Percentiles rank a stretch among this genome's conserved stretches.
Evolutionary conservation across 2,113 vertebrate species (phyloP).

Genomic region (Dipodomys merriami): DNA sequence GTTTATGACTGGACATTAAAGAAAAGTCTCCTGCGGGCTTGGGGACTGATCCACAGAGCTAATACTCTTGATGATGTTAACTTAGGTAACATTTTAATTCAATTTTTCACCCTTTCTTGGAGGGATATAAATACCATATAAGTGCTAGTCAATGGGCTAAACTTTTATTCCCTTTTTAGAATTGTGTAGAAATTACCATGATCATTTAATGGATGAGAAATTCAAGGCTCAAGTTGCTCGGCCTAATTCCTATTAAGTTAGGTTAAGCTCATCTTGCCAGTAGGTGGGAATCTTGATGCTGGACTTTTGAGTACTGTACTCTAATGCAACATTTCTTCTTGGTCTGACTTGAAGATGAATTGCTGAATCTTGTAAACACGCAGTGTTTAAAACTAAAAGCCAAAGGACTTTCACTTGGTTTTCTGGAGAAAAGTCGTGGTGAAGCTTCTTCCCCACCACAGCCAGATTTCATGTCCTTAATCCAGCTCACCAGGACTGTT

Average conservation of each 20-base stretch:
- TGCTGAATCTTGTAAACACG: slow-evolving; percentile 87
- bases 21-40: slow-evolving; percentile 90
- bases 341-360: slow-evolving; percentile 83
- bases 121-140: not conserved
- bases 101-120: not conserved
- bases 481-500: slow-evolving; percentile 87
- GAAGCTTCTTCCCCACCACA: slow-evolving; percentile 63
- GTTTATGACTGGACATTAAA: slow-evolving; percentile 89
- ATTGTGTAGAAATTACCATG: not conserved
- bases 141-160: not conserved
- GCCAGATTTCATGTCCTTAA: slow-evolving; percentile 83
- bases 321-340: slow-evolving; percentile 44
- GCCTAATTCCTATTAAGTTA: not conserved
- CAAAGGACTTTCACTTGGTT: slow-evolving; percentile 84
- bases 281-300: not conserved
- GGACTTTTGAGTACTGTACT: not conserved
- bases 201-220: not conserved
- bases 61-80: slow-evolving; percentile 90
- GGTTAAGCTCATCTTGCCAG: not conserved
- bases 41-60: slow-evolving; percentile 91
- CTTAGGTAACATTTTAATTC: slow-evolving; percentile 86
- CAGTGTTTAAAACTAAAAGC: slow-evolving; percentile 87
- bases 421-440: slow-evolving; percentile 67
- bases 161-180: slow-evolving; percentile 28
- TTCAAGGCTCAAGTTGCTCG: not conserved